Evolutionary conservation across 2,797 vertebrate genomes (phyloP), one percentile per base, ranked within the genome.

Genomic region (Leuciscus waleckii): DNA sequence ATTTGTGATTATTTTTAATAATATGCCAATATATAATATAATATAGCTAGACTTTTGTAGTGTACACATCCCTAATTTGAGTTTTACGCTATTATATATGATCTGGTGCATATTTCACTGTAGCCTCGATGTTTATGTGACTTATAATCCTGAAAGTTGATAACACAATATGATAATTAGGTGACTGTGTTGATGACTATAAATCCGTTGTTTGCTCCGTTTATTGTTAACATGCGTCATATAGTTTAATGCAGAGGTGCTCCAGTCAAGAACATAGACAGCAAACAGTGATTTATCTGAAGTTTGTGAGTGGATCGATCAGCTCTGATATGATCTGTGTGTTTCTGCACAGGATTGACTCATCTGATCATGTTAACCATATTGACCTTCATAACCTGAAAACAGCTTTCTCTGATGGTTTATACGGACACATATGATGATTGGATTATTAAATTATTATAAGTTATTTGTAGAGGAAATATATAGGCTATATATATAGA

Each of bases 271-370:
- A 68, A 46, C 78, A 85, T 8, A 73, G 49, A 82, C 77, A 69
- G 51, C 79, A 29, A 67, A 58, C 65, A 63, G 21, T 79, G 83
- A 91, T 90, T 87, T 68, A 90, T 88, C 76, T 77, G 63, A 85
- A 74, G 88, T 76, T 87, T 74, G 70, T 73, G 49, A 35, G 82
- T 87, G 67, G 84, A 89, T 87, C 35, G n/a, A 83, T 89, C 79
- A 83, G 63, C 70, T 26, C 63, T 90, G 67, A 84, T 87, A 90
- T 86, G 81, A 88, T 84, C 86, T 68, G 54, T 54, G 82, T 41
- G 7, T 82, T 65, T 82, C 81, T 61, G 39, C 70, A 46, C 79
- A 73, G 87, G 89, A 79, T 81, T 90, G 23, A 86, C 71, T 70
- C 56, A 26, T 79, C 58, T 41, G 56, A 79, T 43, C 16, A 77